Evolutionary conservation across 2,113 vertebrate genomes (phyloP).

Genomic region (Taxidea taxus): DNA sequence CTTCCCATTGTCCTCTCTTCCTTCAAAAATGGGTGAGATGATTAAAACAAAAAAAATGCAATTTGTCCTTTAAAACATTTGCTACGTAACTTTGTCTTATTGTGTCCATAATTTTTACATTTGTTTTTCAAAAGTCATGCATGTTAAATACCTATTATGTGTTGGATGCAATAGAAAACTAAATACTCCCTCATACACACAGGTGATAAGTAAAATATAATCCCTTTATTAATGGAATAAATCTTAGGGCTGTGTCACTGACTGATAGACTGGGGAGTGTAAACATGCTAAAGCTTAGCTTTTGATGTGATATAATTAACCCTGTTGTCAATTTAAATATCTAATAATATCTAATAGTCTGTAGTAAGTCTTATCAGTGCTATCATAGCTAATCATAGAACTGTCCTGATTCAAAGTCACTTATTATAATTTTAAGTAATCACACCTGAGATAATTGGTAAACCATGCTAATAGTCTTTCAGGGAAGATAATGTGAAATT

Average conservation of each 20-base stretch:
- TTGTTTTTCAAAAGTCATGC: background rate
- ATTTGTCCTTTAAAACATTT: background rate
- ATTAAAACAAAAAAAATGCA: background rate
- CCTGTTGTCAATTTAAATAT: constrained; percentile 11
- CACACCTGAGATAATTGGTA: background rate
- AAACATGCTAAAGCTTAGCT: background rate
- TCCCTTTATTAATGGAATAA: background rate
- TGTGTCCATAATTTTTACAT: background rate
- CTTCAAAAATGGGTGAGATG: background rate
- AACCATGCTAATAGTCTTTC: background rate
- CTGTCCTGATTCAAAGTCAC: background rate
- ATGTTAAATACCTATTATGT: background rate
- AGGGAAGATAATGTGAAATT: constrained; percentile 2
- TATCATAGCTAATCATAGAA: background rate
- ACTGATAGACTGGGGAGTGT: background rate
- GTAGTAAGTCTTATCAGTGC: background rate
- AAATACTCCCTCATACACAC: background rate
- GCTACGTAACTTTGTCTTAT: background rate
- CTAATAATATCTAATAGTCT: background rate
- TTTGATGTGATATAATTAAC: background rate
- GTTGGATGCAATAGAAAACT: background rate
- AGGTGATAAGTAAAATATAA: background rate
- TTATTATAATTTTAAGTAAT: constrained; percentile 33
- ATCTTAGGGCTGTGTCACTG: constrained; percentile 23
- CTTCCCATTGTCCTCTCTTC: background rate